These are phyloP conservation scores for Laticauda colubrina DNA, from an alignment of 2,113 vertebrate genomes.

Conservation along the genomic window DNA sequence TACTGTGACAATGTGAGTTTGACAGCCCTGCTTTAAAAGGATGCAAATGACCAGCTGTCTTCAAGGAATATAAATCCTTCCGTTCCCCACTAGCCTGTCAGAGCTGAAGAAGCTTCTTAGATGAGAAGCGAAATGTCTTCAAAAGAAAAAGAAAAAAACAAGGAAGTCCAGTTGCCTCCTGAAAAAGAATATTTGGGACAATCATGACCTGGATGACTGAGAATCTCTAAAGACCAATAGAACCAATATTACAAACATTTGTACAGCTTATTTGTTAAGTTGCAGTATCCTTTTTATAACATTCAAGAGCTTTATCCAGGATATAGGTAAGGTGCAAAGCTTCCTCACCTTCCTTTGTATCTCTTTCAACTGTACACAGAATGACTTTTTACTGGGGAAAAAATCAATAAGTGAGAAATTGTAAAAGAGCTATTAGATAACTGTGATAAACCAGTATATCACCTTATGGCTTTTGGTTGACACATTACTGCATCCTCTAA, in stretches of 20 bases:
- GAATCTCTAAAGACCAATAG: too few relatives aligned
- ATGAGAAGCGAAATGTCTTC: too few relatives aligned
- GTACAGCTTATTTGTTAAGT: conserved; percentile 14
- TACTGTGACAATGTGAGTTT: rapidly evolving
- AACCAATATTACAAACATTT: not conserved
- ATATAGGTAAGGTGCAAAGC: not conserved
- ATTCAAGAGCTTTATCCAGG: not conserved
- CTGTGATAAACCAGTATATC: conserved; percentile 6
- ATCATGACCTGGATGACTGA: too few relatives aligned
- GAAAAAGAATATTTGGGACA: too few relatives aligned
- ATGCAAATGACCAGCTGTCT: too few relatives aligned
- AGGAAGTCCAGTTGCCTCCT: too few relatives aligned
- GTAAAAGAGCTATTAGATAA: conserved; percentile 6
- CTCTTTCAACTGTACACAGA: not conserved
- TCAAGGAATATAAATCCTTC: too few relatives aligned
- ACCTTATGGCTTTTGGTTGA: not conserved
- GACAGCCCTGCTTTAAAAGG: too few relatives aligned
- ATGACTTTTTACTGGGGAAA: not conserved
- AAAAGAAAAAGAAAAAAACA: too few relatives aligned
- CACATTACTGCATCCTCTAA: not conserved
- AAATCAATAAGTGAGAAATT: conserved; percentile 18
- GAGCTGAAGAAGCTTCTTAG: too few relatives aligned
- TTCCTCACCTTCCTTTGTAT: not conserved
- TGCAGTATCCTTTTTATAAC: not conserved
- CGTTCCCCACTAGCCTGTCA: too few relatives aligned